Evolutionary conservation across 2,113 vertebrate genomes (phyloP).

Genomic region (Amia ocellicauda): DNA sequence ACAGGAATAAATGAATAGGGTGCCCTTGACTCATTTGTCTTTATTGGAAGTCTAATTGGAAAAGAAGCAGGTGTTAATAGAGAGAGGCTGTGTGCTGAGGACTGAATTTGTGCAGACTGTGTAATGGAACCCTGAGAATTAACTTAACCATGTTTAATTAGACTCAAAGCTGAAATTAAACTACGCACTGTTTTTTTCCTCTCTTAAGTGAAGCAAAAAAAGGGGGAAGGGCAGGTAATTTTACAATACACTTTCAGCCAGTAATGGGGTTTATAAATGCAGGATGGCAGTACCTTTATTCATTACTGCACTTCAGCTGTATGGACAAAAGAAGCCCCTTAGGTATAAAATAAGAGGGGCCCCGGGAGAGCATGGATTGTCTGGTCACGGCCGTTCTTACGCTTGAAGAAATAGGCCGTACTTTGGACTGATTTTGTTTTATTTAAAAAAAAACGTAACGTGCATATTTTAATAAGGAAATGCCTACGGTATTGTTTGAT

Average conservation of each 20-base stretch:
- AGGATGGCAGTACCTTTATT: not conserved
- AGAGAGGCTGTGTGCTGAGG: constrained; percentile 44
- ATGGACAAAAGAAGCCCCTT: not conserved
- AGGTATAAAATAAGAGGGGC: too few species aligned
- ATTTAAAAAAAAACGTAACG: too few species aligned
- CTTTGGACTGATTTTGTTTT: too few species aligned
- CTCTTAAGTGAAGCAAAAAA: constrained; percentile 34
- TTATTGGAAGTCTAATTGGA: constrained; percentile 68
- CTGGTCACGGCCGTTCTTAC: too few species aligned
- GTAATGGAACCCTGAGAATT: constrained; percentile 59
- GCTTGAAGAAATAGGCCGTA: too few species aligned
- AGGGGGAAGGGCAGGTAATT: constrained; percentile 16
- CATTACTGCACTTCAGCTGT: not conserved
- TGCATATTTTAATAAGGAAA: too few species aligned
- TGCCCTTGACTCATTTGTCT: constrained; percentile 72
- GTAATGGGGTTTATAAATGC: not conserved
- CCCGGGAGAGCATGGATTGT: too few species aligned
- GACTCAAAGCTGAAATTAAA: constrained; percentile 53
- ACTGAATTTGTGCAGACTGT: constrained; percentile 23
- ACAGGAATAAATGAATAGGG: constrained; percentile 67
- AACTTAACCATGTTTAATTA: constrained; percentile 67
- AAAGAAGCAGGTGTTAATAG: constrained; percentile 70
- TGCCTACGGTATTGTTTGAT: too few species aligned
- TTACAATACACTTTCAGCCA: constrained; percentile 6
- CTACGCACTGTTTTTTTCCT: constrained; percentile 34